Conservation (phyloP, 2,888 invertebrate species). For the Sipha maydis region DNA sequence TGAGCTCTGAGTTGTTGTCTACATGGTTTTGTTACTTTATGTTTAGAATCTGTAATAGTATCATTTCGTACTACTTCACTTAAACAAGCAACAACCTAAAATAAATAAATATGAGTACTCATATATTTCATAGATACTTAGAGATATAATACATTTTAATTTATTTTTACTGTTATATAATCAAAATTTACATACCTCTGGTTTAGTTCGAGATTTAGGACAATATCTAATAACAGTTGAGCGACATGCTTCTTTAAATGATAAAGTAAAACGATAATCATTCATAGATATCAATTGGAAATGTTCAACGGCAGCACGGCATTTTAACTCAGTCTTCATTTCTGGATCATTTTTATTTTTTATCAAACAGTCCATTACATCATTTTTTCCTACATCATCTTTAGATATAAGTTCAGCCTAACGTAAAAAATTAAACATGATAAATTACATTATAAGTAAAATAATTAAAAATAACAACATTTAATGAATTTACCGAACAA, state of each 20-base stretch:
- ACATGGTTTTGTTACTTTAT: conserved; percentile 87
- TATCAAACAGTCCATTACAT: conserved; percentile 94
- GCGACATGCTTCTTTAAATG: conserved; percentile 94
- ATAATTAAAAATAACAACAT: conserved; percentile 5
- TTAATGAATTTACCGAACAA: conserved; percentile 71
- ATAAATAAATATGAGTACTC: background rate
- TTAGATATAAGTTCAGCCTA: conserved; percentile 67
- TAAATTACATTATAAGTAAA: background rate
- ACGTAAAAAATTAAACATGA: background rate
- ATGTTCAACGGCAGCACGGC: conserved; percentile 94
- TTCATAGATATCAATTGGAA: conserved; percentile 94
- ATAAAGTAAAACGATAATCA: conserved; percentile 91
- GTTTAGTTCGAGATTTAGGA: conserved; percentile 78
- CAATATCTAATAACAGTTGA: conserved; percentile 77
- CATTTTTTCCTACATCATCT: conserved; percentile 78
- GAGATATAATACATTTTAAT: background rate
- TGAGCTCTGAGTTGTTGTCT: conserved; percentile 91
- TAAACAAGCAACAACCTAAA: conserved; percentile 77
- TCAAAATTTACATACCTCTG: conserved; percentile 65
- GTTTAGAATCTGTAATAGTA: conserved; percentile 79
- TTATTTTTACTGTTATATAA: background rate
- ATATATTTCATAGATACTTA: background rate
- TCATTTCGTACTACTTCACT: conserved; percentile 93
- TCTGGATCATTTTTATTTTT: conserved; percentile 88
- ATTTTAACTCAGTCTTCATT: conserved; percentile 82